These are phyloP conservation scores for Perithous albicinctus DNA, from an alignment of 2,888 invertebrate genomes.

Conservation along the genomic window DNA sequence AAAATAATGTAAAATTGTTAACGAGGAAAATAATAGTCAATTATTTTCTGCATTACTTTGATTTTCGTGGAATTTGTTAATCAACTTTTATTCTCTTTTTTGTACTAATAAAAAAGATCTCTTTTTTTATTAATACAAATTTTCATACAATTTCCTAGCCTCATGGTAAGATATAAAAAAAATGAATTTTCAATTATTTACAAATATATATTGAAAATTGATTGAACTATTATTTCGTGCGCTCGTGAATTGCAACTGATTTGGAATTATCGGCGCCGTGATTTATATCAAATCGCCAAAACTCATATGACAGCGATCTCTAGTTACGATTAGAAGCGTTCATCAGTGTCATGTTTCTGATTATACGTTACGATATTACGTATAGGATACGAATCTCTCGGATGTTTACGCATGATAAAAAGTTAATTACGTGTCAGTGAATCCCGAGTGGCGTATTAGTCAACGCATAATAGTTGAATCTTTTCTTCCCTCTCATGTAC, in stretches of 20 bases:
- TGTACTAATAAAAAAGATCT: no score
- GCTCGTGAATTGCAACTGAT: neutral
- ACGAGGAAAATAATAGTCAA: no score
- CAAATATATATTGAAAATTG: no score
- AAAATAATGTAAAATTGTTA: no score
- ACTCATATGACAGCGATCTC: neutral
- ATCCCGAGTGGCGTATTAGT: slow-evolving; percentile 5
- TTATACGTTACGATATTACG: neutral
- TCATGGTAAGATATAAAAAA: no score
- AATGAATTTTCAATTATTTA: no score
- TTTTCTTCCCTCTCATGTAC: neutral
- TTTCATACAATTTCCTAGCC: no score
- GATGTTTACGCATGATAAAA: slow-evolving; percentile 1
- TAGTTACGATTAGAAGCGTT: neutral
- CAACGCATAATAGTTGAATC: slow-evolving; percentile 15
- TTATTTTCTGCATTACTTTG: no score
- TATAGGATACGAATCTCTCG: neutral
- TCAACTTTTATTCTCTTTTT: no score
- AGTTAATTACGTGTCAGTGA: slow-evolving; percentile 13
- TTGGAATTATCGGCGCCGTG: neutral
- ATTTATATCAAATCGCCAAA: neutral
- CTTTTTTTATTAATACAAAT: no score
- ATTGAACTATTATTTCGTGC: neutral
- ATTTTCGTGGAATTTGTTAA: no score
- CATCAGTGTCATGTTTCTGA: neutral